Percentiles rank a stretch among this genome's conserved stretches.
Conservation (phyloP, 2,888 invertebrate genomes). For the Scaptomyza cyrtandrae region DNA sequence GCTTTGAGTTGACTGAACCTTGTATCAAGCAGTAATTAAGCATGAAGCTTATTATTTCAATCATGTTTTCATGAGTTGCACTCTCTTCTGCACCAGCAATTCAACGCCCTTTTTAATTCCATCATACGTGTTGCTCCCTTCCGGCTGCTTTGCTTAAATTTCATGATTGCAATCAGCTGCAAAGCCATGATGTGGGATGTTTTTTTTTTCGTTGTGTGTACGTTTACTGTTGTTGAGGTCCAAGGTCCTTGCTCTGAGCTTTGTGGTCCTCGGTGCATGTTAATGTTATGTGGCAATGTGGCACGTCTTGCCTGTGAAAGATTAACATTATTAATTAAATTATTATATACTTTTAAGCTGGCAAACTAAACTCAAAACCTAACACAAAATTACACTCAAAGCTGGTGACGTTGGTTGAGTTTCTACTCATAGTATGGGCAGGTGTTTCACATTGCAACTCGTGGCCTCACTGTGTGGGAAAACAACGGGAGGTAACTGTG, state of each 20-base stretch:
- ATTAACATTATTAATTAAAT: slow-evolving; percentile 36
- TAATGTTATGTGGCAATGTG: slow-evolving; percentile 2
- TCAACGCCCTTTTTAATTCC: slow-evolving; percentile 71
- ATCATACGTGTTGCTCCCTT: slow-evolving; percentile 10
- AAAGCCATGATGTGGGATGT: slow-evolving; percentile 11
- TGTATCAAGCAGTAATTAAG: slow-evolving; percentile 49
- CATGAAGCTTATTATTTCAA: slow-evolving; percentile 43
- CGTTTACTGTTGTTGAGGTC: background rate
- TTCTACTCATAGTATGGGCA: slow-evolving; percentile 29
- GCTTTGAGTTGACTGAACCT: slow-evolving; percentile 38
- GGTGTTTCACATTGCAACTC: slow-evolving; percentile 54
- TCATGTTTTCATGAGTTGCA: slow-evolving; percentile 13
- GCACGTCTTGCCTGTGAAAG: slow-evolving; percentile 6
- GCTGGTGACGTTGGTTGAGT: background rate
- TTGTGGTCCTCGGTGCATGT: slow-evolving; percentile 32
- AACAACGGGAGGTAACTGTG: slow-evolving; percentile 62
- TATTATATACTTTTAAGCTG: slow-evolving; percentile 59
- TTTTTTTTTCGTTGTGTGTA: slow-evolving; percentile 17
- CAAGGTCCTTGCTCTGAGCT: slow-evolving; percentile 56
- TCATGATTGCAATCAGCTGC: slow-evolving; percentile 34
- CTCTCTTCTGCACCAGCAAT: slow-evolving; percentile 18
- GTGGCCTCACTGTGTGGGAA: slow-evolving; percentile 68
- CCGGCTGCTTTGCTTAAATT: background rate
- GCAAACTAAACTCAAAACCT: slow-evolving; percentile 22
- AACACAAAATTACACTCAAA: slow-evolving; percentile 42